A percentile compares a stretch with the other conserved stretches of the same genome.
Evolutionary conservation across 2,888 invertebrate genomes (phyloP).

Genomic region (Laothoe populi): DNA sequence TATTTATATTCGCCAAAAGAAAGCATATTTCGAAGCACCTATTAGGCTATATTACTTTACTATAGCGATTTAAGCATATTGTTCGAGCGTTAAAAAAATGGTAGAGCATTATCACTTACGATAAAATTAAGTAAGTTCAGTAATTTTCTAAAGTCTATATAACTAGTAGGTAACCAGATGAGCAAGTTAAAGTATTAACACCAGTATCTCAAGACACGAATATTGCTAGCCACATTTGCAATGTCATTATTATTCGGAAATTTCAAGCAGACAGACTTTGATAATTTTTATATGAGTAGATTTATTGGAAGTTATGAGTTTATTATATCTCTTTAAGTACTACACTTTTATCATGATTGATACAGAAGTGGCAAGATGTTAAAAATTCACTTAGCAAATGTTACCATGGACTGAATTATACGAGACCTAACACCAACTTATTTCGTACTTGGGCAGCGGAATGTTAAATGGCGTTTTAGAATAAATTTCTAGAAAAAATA

Average conservation of each 20-base stretch:
- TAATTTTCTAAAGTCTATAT: conserved; percentile 41
- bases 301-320: background rate
- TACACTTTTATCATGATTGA: background rate
- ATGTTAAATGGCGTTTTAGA: conserved; percentile 33
- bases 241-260: no score
- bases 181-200: conserved; percentile 46
- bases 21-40: conserved; percentile 68
- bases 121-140: conserved; percentile 40
- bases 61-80: conserved; percentile 46
- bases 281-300: no score
- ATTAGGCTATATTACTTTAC: conserved; percentile 50
- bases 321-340: background rate
- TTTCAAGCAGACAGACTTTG: no score
- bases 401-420: conserved; percentile 15
- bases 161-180: conserved; percentile 45
- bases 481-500: conserved; percentile 37
- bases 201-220: no score
- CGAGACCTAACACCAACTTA: conserved; percentile 10
- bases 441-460: conserved; percentile 22
- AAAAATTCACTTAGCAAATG: background rate
- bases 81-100: conserved; percentile 23
- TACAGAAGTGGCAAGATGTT: background rate
- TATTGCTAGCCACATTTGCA: no score
- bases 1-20: conserved; percentile 67
- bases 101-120: conserved; percentile 33